Conservation (phyloP, 2,113 vertebrate genomes). For the Nesospiza acunhae region DNA sequence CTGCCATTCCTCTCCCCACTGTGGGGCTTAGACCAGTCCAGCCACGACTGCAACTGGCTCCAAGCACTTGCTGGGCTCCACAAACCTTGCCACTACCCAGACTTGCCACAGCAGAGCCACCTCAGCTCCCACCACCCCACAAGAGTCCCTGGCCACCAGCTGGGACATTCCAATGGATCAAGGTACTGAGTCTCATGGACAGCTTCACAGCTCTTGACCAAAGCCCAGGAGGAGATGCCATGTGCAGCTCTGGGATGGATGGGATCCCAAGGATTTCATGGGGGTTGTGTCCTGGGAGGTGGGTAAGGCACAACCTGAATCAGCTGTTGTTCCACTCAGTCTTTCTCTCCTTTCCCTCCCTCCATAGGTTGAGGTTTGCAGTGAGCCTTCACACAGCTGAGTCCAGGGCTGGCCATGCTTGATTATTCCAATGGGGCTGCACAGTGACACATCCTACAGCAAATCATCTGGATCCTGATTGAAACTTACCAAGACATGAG, state of each 20-base stretch:
- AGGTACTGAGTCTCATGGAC: background rate
- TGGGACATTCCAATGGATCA: background rate
- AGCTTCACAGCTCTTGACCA: background rate
- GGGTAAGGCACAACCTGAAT: background rate
- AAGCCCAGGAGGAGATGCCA: background rate
- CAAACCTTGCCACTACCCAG: background rate
- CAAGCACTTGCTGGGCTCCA: background rate
- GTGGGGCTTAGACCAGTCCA: background rate
- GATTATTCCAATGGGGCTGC: background rate
- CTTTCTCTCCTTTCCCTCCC: background rate
- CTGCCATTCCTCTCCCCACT: accelerated
- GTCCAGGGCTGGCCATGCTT: accelerated
- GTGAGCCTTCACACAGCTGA: background rate
- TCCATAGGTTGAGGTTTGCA: accelerated
- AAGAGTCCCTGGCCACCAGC: accelerated
- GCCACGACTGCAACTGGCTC: accelerated
- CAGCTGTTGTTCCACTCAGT: accelerated
- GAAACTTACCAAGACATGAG: background rate
- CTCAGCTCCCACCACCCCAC: accelerated
- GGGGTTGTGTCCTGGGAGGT: background rate
- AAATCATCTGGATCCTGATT: background rate
- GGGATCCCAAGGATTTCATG: accelerated
- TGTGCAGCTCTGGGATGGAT: accelerated
- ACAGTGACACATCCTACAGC: accelerated
- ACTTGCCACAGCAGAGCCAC: background rate